These are phyloP conservation scores for Hylaeus volcanicus DNA, from an alignment of 1,140 invertebrate genomes.

Conservation along the genomic window DNA sequence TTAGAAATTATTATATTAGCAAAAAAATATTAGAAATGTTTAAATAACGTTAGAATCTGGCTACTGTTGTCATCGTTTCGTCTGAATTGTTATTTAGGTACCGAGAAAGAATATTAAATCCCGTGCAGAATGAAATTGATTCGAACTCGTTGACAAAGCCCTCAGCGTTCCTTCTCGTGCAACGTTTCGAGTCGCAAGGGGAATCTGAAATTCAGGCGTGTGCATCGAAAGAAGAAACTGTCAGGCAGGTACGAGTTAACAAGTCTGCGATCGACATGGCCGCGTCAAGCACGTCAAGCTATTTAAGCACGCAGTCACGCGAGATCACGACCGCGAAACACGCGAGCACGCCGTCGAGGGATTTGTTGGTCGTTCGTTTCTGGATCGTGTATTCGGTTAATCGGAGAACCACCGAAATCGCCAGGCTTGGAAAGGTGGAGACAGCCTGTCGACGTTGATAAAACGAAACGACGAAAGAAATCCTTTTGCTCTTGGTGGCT, in stretches of 20 bases:
- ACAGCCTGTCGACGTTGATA: slow-evolving; percentile 23
- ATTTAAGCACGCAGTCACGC: slow-evolving; percentile 70
- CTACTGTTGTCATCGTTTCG: no score
- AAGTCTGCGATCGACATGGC: slow-evolving; percentile 60
- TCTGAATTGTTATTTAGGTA: no score
- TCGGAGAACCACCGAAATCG: slow-evolving; percentile 38
- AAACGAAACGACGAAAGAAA: slow-evolving; percentile 9
- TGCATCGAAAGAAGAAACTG: background rate
- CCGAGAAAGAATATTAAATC: no score
- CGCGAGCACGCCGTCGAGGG: slow-evolving; percentile 57
- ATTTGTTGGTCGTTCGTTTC: slow-evolving; percentile 38
- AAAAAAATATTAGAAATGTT: no score
- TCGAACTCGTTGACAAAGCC: no score
- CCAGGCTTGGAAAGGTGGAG: background rate
- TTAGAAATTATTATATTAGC: no score
- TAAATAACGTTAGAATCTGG: no score
- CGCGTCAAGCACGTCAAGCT: slow-evolving; percentile 60
- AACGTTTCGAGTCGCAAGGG: no score
- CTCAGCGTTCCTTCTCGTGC: no score
- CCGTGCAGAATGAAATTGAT: no score
- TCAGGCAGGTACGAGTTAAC: slow-evolving; percentile 58
- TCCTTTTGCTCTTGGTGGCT: no score
- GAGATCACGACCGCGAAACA: slow-evolving; percentile 64
- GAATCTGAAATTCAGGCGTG: background rate
- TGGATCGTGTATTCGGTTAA: slow-evolving; percentile 40